A percentile compares a stretch with the other conserved stretches of the same genome.
These are phyloP conservation scores for Pseudochaenichthys georgianus DNA, from an alignment of 2,797 vertebrate genomes.

Conservation along the genomic window DNA sequence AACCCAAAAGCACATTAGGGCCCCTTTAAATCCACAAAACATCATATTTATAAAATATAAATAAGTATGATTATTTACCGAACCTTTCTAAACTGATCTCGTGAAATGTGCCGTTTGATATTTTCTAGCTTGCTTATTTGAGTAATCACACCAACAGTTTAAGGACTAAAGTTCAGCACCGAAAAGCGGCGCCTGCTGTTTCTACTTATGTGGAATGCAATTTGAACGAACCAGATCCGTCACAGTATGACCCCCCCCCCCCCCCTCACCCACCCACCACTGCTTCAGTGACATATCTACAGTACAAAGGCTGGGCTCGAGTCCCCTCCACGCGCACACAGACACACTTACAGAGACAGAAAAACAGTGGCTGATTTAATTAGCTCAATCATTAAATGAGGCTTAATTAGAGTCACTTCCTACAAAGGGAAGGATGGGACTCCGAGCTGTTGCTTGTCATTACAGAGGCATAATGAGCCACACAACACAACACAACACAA, in stretches of 20 bases:
- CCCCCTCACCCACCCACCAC: conserved; percentile 14
- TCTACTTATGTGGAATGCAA: conserved; percentile 50
- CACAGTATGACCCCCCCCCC: conserved; percentile 9
- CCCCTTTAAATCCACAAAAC: too few relatives aligned
- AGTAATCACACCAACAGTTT: conserved; percentile 19
- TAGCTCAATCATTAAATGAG: conserved; percentile 83
- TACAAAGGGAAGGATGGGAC: conserved; percentile 76
- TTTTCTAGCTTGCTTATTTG: not conserved
- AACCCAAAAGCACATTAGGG: too few relatives aligned
- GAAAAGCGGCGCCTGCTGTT: conserved; percentile 34
- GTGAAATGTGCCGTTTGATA: conserved; percentile 5
- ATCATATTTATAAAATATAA: too few relatives aligned
- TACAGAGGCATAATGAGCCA: conserved; percentile 80
- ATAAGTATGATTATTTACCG: conserved; percentile 15
- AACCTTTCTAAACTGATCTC: not conserved
- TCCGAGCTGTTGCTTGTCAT: conserved; percentile 81
- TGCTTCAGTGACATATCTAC: conserved; percentile 76
- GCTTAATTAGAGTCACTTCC: conserved; percentile 85
- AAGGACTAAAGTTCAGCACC: conserved; percentile 27
- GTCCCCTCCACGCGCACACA: conserved; percentile 69
- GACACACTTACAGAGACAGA: conserved; percentile 65
- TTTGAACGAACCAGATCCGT: conserved; percentile 33
- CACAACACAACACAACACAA: conserved; percentile 66
- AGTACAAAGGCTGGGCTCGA: conserved; percentile 74
- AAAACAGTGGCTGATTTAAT: conserved; percentile 82